A percentile compares a stretch with the other conserved stretches of the same genome.
Conservation (phyloP, 2,888 invertebrate species). For the Oxyscelio sp. region DNA sequence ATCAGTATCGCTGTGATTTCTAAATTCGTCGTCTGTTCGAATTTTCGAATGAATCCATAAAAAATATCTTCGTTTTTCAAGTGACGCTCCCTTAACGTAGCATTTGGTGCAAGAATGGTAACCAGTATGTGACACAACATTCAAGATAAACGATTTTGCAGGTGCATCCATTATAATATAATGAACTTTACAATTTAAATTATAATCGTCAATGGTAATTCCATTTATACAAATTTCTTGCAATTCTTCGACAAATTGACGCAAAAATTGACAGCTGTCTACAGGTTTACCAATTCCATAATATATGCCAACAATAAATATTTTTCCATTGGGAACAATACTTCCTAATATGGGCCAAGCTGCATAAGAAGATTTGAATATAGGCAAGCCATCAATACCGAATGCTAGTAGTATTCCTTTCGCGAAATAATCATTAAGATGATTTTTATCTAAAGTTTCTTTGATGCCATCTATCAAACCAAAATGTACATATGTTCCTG, state of each 20-base stretch:
- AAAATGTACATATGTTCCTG: too few species aligned
- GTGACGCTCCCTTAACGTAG: constrained; percentile 57
- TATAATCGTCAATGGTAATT: constrained; percentile 4
- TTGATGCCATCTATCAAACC: too few species aligned
- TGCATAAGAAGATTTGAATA: too few species aligned
- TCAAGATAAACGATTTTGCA: constrained; percentile 70
- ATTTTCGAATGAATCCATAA: constrained; percentile 27
- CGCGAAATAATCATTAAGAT: too few species aligned
- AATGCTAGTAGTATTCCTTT: too few species aligned
- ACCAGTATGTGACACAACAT: constrained; percentile 71
- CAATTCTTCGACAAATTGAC: constrained; percentile 70
- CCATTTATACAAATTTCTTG: constrained; percentile 22
- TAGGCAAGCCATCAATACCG: too few species aligned
- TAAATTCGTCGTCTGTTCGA: constrained; percentile 41
- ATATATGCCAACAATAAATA: too few species aligned
- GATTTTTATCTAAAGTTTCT: too few species aligned
- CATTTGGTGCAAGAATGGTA: constrained; percentile 77
- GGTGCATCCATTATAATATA: constrained; percentile 74
- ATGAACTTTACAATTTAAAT: constrained; percentile 46
- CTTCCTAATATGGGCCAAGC: too few species aligned
- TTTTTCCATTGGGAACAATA: too few species aligned
- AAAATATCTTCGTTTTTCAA: constrained; percentile 66
- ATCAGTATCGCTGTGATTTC: constrained; percentile 53
- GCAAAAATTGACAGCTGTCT: constrained; percentile 40
- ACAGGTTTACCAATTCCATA: too few species aligned